Base-by-base conservation (phyloP, 2,113 vertebrate genomes). In the Strix aluco region DNA sequence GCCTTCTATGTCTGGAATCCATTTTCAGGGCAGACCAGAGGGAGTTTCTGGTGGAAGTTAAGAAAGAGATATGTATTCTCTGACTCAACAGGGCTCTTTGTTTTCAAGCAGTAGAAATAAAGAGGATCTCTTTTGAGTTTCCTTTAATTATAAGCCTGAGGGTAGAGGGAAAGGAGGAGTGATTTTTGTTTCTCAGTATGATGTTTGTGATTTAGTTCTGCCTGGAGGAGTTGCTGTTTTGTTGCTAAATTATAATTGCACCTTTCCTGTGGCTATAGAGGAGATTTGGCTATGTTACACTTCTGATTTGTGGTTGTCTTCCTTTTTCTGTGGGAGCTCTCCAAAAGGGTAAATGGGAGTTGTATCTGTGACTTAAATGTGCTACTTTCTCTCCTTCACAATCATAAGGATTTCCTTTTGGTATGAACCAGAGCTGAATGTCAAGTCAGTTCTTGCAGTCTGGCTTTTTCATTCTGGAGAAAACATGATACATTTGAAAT, bases 401-500 rank as follows among this genome's bases (percentile, higher is more conserved):
- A 2, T 62, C 3, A 0, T 49, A 10, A 80, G 81, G 78, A 66
- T 87, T 96, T 86, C 59, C 42, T 62, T 81, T 74, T 89, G 69
- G 22, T 94, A 18, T 85, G 86, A 91, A 85, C 62, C 20, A 58
- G 81, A 63, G 66, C 67, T n/a, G 89, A 59, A 32, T 59, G 47
- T 97, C 95, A 97, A 96, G 94, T 96, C 42, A 34, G 79, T 94
- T 97, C 95, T 97, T 96, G 93, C 90, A 93, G 71, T 59, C 23
- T 80, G 84, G 7, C 79, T 91, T 87, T 90, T 96, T 88, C 26
- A 19, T 93, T 94, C 51, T 90, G 30, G 67, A 62, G 67, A n/a
- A 70, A 91, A 40, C 44, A 3, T 63, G 81, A 81, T 90, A 58
- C 85, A 58, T 79, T 82, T 82, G 87, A 87, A 94, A 95, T 91